Percentiles rank a stretch among this genome's conserved stretches.
Conservation (phyloP, 2,113 vertebrate genomes). For the Cranoglanis bouderius region DNA sequence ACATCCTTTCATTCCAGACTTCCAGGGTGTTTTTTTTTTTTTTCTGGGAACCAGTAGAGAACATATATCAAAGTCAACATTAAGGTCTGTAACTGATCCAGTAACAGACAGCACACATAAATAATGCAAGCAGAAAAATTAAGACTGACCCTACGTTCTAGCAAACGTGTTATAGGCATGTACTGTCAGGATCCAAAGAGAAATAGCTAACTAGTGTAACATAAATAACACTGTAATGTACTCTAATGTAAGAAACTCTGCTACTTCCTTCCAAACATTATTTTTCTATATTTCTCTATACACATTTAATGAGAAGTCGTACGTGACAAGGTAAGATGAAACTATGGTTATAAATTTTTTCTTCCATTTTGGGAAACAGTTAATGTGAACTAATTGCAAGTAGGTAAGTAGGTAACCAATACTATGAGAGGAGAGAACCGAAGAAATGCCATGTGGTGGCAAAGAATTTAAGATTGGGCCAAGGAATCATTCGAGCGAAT, state of each 20-base stretch:
- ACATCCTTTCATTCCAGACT: background rate
- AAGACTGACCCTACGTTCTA: background rate
- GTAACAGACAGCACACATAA: background rate
- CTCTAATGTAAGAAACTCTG: no score
- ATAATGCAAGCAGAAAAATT: background rate
- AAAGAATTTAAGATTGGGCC: background rate
- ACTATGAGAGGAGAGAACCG: no score
- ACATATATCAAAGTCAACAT: background rate
- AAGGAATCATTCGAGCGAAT: background rate
- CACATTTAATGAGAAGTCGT: background rate
- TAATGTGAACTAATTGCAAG: background rate
- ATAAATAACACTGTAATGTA: no score
- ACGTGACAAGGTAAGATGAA: background rate
- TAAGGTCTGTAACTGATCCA: background rate
- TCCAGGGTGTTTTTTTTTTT: background rate
- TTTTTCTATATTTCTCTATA: background rate
- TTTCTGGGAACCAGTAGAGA: background rate
- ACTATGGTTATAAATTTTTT: background rate
- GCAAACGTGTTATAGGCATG: background rate
- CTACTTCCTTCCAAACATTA: background rate
- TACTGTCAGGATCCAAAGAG: background rate
- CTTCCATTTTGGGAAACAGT: background rate
- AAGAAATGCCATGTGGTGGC: background rate
- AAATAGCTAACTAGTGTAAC: background rate
- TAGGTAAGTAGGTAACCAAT: no score